Evolutionary conservation across 2,888 invertebrate genomes (phyloP), one percentile per base, ranked within the genome.

Genomic region (Drosophila multiciliata): DNA sequence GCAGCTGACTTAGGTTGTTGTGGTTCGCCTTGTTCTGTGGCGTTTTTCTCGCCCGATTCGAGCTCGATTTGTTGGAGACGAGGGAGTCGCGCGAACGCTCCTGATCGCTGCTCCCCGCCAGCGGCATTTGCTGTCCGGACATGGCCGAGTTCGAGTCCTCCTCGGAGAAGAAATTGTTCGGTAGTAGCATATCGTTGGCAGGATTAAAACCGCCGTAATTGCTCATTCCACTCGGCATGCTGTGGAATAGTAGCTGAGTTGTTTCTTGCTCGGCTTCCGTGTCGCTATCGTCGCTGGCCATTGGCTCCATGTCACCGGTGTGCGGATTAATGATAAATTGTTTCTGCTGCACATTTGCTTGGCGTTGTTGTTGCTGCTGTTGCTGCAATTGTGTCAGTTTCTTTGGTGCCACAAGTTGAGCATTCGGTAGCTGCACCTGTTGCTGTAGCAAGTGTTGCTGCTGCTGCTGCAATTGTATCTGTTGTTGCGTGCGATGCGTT

Each of bases 251-350:
- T 32, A 86, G 78, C 17, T 88, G 90, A 0, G 82, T 60, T 8
- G 91, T 92, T 60, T 94, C 93, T 42, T 92, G 93, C n/a, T 92
- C 92, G 40, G 94, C 94, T 80, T 96, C 96, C 1, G 95, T 95
- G 75, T 94, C 94, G 73, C 95, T 95, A 72, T 95, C 95, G 76
- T 95, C 95, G 83, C 95, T 95, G 35, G 96, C 96, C 93, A 96
- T 96, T 3, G 96, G 95, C 89, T 98, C 98, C 89, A 98, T 94
- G 91, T 97, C 96, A 48, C 97, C 97, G 77, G 98, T 98, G 74
- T 98, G 94, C 0, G 98, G 98, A 94, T 98, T 98, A 83, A 98
- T 97, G 52, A 98, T 95, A 94, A 97, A 97, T 93, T 97, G 97
- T 59, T 91, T 88, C 95, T 95, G 92, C 3, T 77, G 73, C 63